Evolutionary conservation across 2,888 invertebrate species (phyloP).

Genomic region (Scrobipalpa costella): DNA sequence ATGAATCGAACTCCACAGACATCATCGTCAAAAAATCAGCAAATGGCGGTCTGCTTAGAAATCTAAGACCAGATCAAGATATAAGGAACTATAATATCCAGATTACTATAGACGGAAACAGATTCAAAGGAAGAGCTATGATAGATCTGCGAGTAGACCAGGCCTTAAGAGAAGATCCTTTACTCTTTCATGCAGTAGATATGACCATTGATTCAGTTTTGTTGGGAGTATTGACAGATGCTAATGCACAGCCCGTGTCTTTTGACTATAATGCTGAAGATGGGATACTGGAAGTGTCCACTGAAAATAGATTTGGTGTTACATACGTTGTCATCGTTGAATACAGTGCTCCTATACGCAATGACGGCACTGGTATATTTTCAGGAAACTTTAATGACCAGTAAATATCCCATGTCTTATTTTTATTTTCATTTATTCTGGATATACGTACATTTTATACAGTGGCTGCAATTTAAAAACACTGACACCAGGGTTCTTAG

Average conservation of each 20-base stretch:
- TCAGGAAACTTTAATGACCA: conserved; percentile 40
- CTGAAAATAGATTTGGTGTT: conserved; percentile 38
- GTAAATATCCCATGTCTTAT: conserved; percentile 37
- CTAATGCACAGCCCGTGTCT: conserved; percentile 11
- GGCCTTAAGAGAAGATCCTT: conserved; percentile 41
- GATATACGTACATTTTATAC: too few relatives aligned
- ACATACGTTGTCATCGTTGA: conserved; percentile 53
- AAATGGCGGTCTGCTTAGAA: conserved; percentile 35
- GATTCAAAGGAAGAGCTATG: conserved; percentile 47
- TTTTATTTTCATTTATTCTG: conserved; percentile 13
- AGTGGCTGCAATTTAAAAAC: too few relatives aligned
- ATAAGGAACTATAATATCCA: conserved; percentile 47
- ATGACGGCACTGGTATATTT: conserved; percentile 49
- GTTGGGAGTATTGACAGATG: conserved; percentile 44
- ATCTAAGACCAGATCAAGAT: conserved; percentile 54
- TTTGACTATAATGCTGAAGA: conserved; percentile 35
- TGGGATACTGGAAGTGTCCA: conserved; percentile 47
- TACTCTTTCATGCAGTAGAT: conserved; percentile 47
- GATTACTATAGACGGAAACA: conserved; percentile 43
- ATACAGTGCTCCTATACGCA: conserved; percentile 47
- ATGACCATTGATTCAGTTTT: conserved; percentile 45
- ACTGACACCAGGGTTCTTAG: too few relatives aligned
- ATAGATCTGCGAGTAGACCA: conserved; percentile 43
- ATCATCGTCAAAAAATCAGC: background rate
- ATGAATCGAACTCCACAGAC: background rate